Conservation (phyloP, 2,113 vertebrate genomes). For the Microcebus griseorufus region DNA sequence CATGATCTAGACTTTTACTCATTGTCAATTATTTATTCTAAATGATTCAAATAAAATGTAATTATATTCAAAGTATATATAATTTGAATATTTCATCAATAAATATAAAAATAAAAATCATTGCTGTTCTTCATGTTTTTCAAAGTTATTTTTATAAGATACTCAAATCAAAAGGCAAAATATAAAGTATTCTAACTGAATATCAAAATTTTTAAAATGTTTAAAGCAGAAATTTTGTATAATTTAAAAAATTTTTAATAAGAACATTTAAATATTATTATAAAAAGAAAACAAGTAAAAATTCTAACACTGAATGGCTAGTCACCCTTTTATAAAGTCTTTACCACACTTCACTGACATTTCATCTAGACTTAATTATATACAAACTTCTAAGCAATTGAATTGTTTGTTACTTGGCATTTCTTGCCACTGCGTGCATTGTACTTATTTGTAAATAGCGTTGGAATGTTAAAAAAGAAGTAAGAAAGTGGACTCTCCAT, state of each 20-base stretch:
- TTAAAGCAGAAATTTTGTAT: neutral
- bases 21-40: neutral
- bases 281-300: neutral
- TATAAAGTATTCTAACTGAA: neutral
- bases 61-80: neutral
- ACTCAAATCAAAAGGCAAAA: neutral
- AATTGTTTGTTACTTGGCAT: neutral
- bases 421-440: neutral
- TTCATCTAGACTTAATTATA: neutral
- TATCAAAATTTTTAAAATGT: neutral
- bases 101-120: neutral
- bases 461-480: neutral
- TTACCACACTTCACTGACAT: neutral
- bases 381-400: neutral
- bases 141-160: neutral
- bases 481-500: neutral
- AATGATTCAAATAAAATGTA: conserved; percentile 6
- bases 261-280: neutral
- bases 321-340: neutral
- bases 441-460: neutral
- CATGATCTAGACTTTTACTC: neutral
- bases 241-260: neutral
- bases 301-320: neutral
- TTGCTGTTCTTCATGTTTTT: neutral
- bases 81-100: conserved; percentile 19